Evolutionary conservation across 2,888 invertebrate species (phyloP).

Genomic region (Subacronicta megacephala): DNA sequence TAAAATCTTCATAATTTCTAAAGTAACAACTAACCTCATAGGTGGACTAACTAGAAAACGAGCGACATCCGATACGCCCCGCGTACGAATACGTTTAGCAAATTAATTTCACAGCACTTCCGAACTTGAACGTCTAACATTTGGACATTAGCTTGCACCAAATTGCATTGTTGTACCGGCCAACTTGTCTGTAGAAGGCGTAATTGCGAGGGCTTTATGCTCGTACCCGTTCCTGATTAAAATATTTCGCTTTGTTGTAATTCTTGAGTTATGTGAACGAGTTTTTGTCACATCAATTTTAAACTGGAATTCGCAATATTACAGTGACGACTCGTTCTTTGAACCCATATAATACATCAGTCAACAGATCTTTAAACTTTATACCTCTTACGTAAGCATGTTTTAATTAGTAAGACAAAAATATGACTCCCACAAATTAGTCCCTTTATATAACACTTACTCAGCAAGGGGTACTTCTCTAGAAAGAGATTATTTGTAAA

Average conservation of each 20-base stretch:
- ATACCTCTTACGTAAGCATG: too few relatives aligned
- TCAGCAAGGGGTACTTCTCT: too few relatives aligned
- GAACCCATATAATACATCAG: too few relatives aligned
- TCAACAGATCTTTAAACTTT: too few relatives aligned
- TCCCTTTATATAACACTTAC: too few relatives aligned
- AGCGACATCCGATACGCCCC: conserved; percentile 59
- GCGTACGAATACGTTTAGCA: conserved; percentile 53
- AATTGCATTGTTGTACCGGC: conserved; percentile 69
- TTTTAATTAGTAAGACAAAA: too few relatives aligned
- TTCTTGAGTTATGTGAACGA: conserved; percentile 11
- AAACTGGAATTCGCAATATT: neutral
- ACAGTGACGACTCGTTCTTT: too few relatives aligned
- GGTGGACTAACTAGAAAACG: conserved; percentile 50
- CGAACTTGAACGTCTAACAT: conserved; percentile 66
- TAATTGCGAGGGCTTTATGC: conserved; percentile 48
- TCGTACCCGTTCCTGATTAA: conserved; percentile 35
- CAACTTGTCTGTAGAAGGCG: conserved; percentile 49
- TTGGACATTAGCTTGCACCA: conserved; percentile 68
- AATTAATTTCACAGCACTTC: conserved; percentile 63
- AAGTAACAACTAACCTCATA: conserved; percentile 40
- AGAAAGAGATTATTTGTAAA: too few relatives aligned
- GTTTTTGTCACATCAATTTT: neutral
- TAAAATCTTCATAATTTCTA: conserved; percentile 1
- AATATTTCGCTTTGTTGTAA: conserved; percentile 40
- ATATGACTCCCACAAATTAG: too few relatives aligned